Evolutionary conservation across 2,113 vertebrate genomes (phyloP), one percentile per base, ranked within the genome.

Genomic region (Oceanites oceanicus): DNA sequence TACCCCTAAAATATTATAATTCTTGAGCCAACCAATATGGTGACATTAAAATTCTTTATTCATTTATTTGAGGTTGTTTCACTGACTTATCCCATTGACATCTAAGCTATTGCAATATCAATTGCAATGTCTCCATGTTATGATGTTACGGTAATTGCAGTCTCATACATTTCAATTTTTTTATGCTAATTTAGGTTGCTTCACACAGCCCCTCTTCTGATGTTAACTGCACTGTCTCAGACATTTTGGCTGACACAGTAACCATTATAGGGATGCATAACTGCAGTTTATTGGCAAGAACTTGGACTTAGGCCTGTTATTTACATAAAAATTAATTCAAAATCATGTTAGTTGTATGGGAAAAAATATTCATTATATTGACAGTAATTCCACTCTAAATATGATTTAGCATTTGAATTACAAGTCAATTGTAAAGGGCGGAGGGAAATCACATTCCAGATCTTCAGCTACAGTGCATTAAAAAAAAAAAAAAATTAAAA

Each of bases 31-130:
- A 65, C 70, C 52, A 88, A 53, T 72, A 77, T 14, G 70, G 84
- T 67, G 62, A 44, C 45, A 68, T 86, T 95, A 87, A 93, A 93
- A 61, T 88, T 44, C 78, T 82, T 73, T 52, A 83, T 91, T 81
- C 61, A 29, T 89, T 86, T 77, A 84, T 89, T 72, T 73, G 62
- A 95, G 87, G 89, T 74, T 79, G 79, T 96, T 96, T 80, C 88
- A 52, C 70, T 96, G 94, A 87, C 87, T 94, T 95, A 55, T 49
- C 85, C 73, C 63, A 32, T 27, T 87, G 89, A 77, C 80, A 95
- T 85, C 52, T 61, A 91, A 80, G 84, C 73, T 55, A 85, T 92
- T 95, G 76, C 61, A 88, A 18, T 71, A 70, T 81, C 95, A 94
- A 86, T 63, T 93, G 93, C 70, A 77, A 44, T 65, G 58, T 65